A percentile compares a stretch with the other conserved stretches of the same genome.
Conservation (phyloP, 2,797 vertebrate genomes). For the Malurus leucopterus region DNA sequence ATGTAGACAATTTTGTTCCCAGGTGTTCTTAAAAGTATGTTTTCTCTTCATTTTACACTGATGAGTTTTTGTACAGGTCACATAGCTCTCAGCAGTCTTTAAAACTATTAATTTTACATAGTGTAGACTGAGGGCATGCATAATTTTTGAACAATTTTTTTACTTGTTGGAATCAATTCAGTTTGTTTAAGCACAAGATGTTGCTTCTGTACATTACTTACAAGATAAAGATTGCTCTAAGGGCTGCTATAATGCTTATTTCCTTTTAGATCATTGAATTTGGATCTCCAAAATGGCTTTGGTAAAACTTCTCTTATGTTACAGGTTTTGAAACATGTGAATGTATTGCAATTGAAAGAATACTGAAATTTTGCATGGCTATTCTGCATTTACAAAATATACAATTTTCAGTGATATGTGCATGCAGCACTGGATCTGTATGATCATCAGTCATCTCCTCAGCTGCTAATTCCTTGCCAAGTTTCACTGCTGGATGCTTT, state of each 20-base stretch:
- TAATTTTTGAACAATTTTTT: background rate
- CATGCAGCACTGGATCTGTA: fast-evolving
- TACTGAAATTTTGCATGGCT: background rate
- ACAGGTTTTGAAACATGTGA: background rate
- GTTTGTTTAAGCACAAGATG: background rate
- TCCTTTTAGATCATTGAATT: background rate
- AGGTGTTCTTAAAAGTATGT: fast-evolving
- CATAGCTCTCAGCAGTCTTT: background rate
- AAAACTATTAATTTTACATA: background rate
- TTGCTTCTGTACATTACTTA: background rate
- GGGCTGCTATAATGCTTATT: background rate
- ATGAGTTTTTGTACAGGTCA: background rate
- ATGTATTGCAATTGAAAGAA: background rate
- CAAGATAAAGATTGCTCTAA: background rate
- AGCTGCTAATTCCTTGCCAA: background rate
- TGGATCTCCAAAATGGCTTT: background rate
- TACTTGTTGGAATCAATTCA: background rate
- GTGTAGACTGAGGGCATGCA: background rate
- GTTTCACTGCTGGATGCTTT: slow-evolving; percentile 1
- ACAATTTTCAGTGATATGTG: background rate
- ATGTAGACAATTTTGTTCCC: fast-evolving
- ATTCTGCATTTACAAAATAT: background rate
- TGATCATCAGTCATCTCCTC: background rate
- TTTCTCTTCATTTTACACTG: background rate
- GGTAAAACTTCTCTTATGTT: background rate